Base-by-base conservation (phyloP, 2,113 vertebrate species). In the Xiphorhynchus elegans region DNA sequence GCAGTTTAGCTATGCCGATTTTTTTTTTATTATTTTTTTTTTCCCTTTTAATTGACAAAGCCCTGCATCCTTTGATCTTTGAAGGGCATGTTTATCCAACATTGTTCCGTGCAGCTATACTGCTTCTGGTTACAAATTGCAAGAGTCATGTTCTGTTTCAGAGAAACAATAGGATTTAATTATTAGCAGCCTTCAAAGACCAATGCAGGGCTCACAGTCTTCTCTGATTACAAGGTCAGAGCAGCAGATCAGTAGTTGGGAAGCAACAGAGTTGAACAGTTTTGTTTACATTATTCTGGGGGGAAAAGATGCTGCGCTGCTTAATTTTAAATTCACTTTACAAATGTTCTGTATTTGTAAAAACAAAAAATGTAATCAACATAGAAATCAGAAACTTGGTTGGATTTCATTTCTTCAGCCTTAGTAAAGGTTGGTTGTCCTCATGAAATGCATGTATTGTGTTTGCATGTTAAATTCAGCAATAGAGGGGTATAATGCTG, bases 161-260 rank as follows among this genome's bases (percentile, higher is more conserved):
- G 83, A 55, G 86, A 91, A 96, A 97, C 96, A 97, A 97, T 96
- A 46, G 95, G 86, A 92, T 96, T 97, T 96, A 97, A 97, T 97
- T 96, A 96, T 88, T 94, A 94, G 89, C 89, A 78, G 75, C 85
- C 94, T 97, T 95, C 95, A 96, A 95, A 97, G 96, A 92, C 92
- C 81, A 94, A 82, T 18, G 55, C 31, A 20, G 37, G 64, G 78
- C 82, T 91, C 21, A 5, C 20, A 92, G 81, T 59, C 74, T 83
- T 85, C 83, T 95, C 84, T 80, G 89, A 84, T 94, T 95, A 88
- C 81, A 92, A 96, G 89, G 93, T 91, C 93, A 95, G 67, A 89
- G 83, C 42, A 81, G 83, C 49, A 86, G 91, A 96, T 72, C 75
- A 56, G 53, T 49, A 42, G 62, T 9, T 81, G 72, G 84, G 88